These are phyloP conservation scores for Heliconius erato DNA, from an alignment of 2,888 invertebrate species.

Conservation along the genomic window DNA sequence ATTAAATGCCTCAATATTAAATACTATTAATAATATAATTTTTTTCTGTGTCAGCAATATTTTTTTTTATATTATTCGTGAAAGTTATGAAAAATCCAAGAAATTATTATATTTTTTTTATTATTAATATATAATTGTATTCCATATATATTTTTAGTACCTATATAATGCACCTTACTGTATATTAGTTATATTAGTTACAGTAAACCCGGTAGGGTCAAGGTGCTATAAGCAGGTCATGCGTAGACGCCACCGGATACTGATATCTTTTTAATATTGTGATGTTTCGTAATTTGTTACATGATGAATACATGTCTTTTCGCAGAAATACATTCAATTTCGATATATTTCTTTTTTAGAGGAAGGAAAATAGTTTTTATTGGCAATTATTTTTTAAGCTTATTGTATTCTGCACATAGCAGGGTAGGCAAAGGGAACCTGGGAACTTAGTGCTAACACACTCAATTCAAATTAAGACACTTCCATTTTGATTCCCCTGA, in stretches of 20 bases:
- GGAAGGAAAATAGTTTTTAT: neutral
- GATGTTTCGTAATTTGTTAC: conserved; percentile 38
- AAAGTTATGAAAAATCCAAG: neutral
- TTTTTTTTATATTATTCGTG: neutral
- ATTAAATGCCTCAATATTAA: neutral
- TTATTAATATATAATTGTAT: neutral
- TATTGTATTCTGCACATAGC: neutral
- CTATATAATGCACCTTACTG: neutral
- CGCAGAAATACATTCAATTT: neutral
- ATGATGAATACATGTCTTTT: conserved; percentile 17
- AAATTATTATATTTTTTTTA: neutral
- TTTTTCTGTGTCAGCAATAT: neutral
- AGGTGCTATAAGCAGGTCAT: conserved; percentile 43
- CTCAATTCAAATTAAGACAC: too few species aligned
- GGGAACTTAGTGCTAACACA: neutral
- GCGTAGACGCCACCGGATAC: conserved; percentile 40
- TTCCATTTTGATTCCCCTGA: too few species aligned
- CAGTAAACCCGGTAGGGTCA: conserved; percentile 35
- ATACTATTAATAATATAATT: neutral
- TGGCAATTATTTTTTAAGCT: neutral
- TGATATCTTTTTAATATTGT: conserved; percentile 41
- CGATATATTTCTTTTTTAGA: neutral
- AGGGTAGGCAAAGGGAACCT: neutral
- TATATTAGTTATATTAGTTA: conserved; percentile 6
- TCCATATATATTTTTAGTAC: neutral